These are phyloP conservation scores for Galemys pyrenaicus DNA, from an alignment of 2,113 vertebrate genomes.

Conservation along the genomic window DNA sequence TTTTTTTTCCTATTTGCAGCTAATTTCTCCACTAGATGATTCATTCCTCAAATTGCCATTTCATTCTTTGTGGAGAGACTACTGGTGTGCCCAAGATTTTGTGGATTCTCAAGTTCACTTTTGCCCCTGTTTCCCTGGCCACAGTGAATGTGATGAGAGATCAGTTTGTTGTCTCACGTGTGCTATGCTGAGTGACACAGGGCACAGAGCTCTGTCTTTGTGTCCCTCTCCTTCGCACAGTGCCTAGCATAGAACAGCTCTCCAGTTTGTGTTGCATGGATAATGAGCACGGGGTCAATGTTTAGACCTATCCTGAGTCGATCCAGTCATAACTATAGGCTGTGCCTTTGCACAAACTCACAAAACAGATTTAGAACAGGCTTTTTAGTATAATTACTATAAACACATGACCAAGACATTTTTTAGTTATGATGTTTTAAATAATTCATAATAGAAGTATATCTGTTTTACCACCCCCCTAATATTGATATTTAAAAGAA, in stretches of 20 bases:
- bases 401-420: neutral
- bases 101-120: neutral
- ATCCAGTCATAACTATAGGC: neutral
- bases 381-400: neutral
- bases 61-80: neutral
- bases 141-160: neutral
- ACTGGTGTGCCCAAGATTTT: neutral
- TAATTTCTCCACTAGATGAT: neutral
- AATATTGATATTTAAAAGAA: neutral
- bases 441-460: constrained; percentile 43
- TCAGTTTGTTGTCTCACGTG: neutral
- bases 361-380: neutral
- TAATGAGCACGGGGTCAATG: neutral
- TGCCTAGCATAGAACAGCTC: neutral
- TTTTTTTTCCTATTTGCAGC: neutral
- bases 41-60: neutral
- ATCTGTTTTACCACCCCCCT: neutral
- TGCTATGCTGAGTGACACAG: neutral
- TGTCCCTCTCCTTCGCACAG: neutral
- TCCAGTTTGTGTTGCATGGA: neutral
- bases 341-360: neutral
- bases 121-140: neutral
- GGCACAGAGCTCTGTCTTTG: neutral
- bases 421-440: constrained; percentile 33
- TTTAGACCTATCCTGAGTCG: neutral